Evolutionary conservation across 1,140 invertebrate species (phyloP), one percentile per base, ranked within the genome.

Genomic region (Apis dorsata): DNA sequence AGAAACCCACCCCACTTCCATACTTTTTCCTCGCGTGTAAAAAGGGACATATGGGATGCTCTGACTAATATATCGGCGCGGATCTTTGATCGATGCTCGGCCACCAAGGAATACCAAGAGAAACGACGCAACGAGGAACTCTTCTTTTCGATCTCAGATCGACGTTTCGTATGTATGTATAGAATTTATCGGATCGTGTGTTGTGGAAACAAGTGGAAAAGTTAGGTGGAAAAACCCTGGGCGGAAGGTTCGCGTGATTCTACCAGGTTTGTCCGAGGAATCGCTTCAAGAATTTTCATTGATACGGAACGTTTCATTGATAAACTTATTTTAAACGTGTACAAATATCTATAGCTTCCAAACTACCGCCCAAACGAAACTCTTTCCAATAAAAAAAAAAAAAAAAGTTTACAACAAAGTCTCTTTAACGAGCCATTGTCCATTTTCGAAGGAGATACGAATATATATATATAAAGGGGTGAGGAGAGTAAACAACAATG

Each of bases 31-130:
- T 44, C 13, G 44, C 62, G 73, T 59, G 72, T 44, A 44, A 66
- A 85, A 83, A 81, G 79, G 81, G 82, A 81, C 88, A 89, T 89
- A 89, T 86, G 88, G 87, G 86, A 89, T 77, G 75, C 63, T 55
- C 69, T 44, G 63, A 65, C 62, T 69, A 82, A 79, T 83, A 79
- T 83, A 78, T 78, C 75, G 60, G 69, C 51, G 75, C 13, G 81
- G 81, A 88, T 84, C 78, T 59, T 44, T 86, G 85, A 89, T 86
- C 72, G 81, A 88, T 81, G 65, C 34, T 84, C 49, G 19, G 28
- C n/a, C 51, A n/a, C 55, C n/a, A n/a, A 34, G n/a, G 28, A 65
- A 4, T 5, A 34, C 55, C 11, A 10, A 12, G 28, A 21, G 28
- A 51, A 49, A 19, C 19, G 15, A 13, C 12, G 10, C 12, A 9